phyloP scores from a whole-genome alignment of 2,797 vertebrate genomes.

The Urosaurus nigricauda region DNA sequence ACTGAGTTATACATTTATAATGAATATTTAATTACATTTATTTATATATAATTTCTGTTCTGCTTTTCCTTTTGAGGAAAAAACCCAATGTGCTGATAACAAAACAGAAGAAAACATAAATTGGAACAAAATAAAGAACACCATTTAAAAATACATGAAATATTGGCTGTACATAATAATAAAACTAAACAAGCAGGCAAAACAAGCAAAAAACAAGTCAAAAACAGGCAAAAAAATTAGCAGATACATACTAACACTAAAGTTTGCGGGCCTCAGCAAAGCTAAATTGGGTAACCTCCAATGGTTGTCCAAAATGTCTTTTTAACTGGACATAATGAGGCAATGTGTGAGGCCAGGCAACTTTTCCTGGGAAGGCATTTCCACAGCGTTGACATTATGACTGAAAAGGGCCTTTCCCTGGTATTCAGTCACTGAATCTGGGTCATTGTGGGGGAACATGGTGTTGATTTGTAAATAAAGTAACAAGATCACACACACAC shows the following conservation, averaged over 20 bases:
- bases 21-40: not conserved
- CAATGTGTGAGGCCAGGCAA: not conserved
- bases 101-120: not conserved
- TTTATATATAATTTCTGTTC: not conserved
- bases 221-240: not conserved
- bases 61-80: not conserved
- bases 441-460: not conserved
- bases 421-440: not conserved
- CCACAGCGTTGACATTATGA: not conserved
- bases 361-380: not conserved
- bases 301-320: not conserved
- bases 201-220: not conserved
- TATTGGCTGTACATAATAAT: too few relatives aligned
- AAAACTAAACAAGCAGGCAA: not conserved
- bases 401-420: not conserved
- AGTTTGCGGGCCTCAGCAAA: not conserved
- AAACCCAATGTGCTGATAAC: not conserved
- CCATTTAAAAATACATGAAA: not conserved
- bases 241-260: not conserved
- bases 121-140: not conserved
- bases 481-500: not conserved
- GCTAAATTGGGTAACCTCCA: not conserved
- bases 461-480: too few relatives aligned
- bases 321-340: not conserved
- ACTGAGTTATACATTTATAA: not conserved